Evolutionary conservation across 1,140 invertebrate genomes (phyloP), one percentile per base, ranked within the genome.

Genomic region (Drosophila funebris): DNA sequence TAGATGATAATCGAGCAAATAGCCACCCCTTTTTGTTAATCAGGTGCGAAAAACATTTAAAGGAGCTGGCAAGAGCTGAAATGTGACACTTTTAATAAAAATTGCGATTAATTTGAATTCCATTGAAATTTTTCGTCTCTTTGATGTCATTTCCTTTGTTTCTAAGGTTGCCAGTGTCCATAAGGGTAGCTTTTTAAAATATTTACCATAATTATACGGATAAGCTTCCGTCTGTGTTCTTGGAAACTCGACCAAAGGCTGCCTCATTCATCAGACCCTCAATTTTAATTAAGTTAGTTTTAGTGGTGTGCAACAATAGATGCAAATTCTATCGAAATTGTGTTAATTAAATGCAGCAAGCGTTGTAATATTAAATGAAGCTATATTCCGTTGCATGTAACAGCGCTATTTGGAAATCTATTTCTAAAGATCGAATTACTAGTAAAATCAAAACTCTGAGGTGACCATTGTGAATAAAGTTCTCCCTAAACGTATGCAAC

Each of bases 101-200:
- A 78, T 68, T 62, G 53, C 73, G 57, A 82, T 83, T 74, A 85
- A 85, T 80, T 85, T 70, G 56, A 74, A 63, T 62, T 83, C 75
- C 72, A 75, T 53, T 78, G 48, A 83, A 68, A n/a, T n/a, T 67
- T 53, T 43, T 36, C 13, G 24, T 27, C 29, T 20, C 29, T 24
- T 48, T 57, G 31, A 14, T 29, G 13, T 9, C 29, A 8, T 7
- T 29, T 37, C 24, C 13, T 18, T 4, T 6, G 8, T 29, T 18
- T 16, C 18, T 11, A 11, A 20, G 27, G 39, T 22, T 43, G 56
- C 33, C 39, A 56, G 31, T 67, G 50, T 58, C 13, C 33, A 80
- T 53, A 78, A 78, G 36, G 76, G 70, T 53, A 43, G 8, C 63
- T 16, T 43, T 46, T 24, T 41, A 58, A 27, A 70, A 70, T 64